phyloP scores from a whole-genome alignment of 2,888 invertebrate species.

The Stenurella melanura region DNA sequence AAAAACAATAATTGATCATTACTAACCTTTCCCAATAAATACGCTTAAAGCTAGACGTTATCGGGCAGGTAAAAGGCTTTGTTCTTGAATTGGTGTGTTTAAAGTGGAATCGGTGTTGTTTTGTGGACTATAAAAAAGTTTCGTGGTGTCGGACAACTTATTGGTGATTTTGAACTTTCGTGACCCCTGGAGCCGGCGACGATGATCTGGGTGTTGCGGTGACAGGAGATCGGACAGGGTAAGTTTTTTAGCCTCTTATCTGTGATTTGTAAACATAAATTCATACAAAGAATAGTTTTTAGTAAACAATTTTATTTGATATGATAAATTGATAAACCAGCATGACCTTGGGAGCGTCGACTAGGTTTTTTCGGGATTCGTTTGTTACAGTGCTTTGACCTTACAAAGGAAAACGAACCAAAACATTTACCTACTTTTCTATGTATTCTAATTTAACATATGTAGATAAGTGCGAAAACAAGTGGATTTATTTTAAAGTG shows the following conservation, averaged over 20 bases:
- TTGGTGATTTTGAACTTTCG: constrained; percentile 37
- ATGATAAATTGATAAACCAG: no score
- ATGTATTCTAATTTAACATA: no score
- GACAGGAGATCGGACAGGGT: constrained; percentile 28
- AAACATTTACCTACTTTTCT: no score
- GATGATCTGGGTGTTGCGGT: constrained; percentile 24
- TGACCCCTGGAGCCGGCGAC: constrained; percentile 33
- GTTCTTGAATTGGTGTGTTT: background rate
- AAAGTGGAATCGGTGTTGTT: constrained; percentile 5
- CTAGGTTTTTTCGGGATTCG: background rate
- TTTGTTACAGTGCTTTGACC: background rate
- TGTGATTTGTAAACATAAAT: background rate
- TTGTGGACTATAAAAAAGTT: constrained; percentile 17
- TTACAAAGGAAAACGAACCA: background rate
- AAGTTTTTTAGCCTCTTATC: constrained; percentile 6
- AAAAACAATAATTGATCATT: constrained; percentile 25
- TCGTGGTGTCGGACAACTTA: constrained; percentile 18
- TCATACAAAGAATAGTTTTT: background rate
- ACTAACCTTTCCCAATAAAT: constrained; percentile 38
- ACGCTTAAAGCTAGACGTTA: constrained; percentile 17
- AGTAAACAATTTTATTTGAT: no score
- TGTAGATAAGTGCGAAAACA: no score
- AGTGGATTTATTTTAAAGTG: no score
- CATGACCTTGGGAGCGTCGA: background rate
- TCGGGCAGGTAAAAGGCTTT: constrained; percentile 17